Percentiles rank a stretch among this genome's conserved stretches.
Evolutionary conservation across 1,140 invertebrate genomes (phyloP).

Genomic region (Oscheius sp.): DNA sequence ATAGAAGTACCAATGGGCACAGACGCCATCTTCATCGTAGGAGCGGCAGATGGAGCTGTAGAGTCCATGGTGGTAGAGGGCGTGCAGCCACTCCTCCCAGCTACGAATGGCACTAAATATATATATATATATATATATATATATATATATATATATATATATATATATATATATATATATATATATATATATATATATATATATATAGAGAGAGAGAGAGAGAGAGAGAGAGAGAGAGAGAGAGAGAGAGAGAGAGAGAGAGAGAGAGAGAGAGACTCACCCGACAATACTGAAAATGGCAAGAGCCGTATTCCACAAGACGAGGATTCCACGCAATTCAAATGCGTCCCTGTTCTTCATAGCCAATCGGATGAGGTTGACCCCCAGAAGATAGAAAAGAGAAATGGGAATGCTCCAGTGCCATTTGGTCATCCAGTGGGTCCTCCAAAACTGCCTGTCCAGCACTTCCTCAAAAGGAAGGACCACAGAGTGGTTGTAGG

Average conservation of each 20-base stretch:
- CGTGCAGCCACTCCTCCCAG: constrained; percentile 41
- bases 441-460: constrained; percentile 5
- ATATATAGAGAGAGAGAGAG: too few relatives aligned
- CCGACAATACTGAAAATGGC: constrained; percentile 76
- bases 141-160: too few relatives aligned
- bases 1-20: constrained; percentile 16
- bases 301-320: constrained; percentile 83
- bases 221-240: too few relatives aligned
- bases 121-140: too few relatives aligned
- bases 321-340: constrained; percentile 76
- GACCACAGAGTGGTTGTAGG: constrained; percentile 11
- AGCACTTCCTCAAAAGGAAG: constrained; percentile 17
- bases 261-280: too few relatives aligned
- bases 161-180: too few relatives aligned
- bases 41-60: constrained; percentile 24
- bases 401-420: constrained; percentile 4
- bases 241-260: too few relatives aligned
- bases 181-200: too few relatives aligned
- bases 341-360: constrained; percentile 84
- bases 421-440: neutral
- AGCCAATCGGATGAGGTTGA: constrained; percentile 81
- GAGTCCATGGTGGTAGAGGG: constrained; percentile 61
- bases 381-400: constrained; percentile 79
- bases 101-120: constrained; percentile 61
- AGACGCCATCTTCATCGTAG: neutral